Conservation (phyloP, 2,888 invertebrate genomes). For the Euspilapteryx auroguttella region DNA sequence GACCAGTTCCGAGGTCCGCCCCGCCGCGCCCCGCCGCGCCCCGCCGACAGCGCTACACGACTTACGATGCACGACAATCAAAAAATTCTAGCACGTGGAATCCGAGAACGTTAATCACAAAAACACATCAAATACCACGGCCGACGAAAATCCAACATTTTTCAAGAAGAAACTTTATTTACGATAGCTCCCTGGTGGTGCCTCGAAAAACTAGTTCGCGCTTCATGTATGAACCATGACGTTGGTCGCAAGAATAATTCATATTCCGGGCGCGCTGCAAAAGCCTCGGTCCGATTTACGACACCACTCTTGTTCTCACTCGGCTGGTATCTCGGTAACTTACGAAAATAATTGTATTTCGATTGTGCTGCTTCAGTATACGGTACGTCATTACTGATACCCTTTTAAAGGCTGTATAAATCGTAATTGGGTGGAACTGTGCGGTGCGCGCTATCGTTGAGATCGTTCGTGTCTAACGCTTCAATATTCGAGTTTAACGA, state of each 20-base stretch:
- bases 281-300: conserved; percentile 48
- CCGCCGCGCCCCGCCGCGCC: too few species aligned
- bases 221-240: conserved; percentile 62
- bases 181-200: conserved; percentile 22
- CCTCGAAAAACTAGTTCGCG: conserved; percentile 49
- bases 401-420: conserved; percentile 48
- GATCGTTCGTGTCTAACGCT: conserved; percentile 42
- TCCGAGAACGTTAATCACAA: conserved; percentile 13
- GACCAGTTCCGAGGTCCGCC: conserved; percentile 6
- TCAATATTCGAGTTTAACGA: conserved; percentile 29
- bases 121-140: conserved; percentile 12
- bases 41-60: too few species aligned
- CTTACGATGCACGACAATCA: too few species aligned
- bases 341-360: conserved; percentile 57
- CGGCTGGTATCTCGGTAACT: conserved; percentile 48
- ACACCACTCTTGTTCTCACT: conserved; percentile 35
- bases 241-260: conserved; percentile 58
- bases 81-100: conserved; percentile 27
- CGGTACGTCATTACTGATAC: conserved; percentile 49
- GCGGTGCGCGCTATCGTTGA: conserved; percentile 29
- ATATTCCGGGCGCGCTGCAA: conserved; percentile 57
- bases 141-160: conserved; percentile 27
- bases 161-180: conserved; percentile 35
- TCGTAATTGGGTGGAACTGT: conserved; percentile 41
- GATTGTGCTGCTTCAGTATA: conserved; percentile 38